Base-by-base conservation (phyloP, 1,140 invertebrate genomes). In the Bombus consobrinus region DNA sequence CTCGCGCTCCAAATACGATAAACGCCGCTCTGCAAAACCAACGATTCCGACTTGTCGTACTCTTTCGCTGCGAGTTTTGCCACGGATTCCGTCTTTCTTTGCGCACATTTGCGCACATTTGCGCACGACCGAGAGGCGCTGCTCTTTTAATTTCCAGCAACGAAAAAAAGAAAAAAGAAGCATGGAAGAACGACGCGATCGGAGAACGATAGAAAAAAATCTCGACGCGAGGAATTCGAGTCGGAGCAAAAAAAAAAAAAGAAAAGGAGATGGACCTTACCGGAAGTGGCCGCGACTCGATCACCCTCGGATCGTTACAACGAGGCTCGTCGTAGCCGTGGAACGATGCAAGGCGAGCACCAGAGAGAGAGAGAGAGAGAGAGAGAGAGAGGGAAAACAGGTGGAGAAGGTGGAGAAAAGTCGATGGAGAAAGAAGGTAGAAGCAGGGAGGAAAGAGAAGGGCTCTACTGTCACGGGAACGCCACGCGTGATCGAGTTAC, bases 401-500 rank as follows among this genome's bases (percentile, higher is more conserved):
- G 79, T 59, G 53, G 77, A 64, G 62, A 80, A 77, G 68, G 43
- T 68, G 79, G 41, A 66, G 76, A 64, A 64, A 53, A 71, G 76
- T 68, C n/a, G 41, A 41, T 37, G 79, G 47, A 34, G 39, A 74
- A 13, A 57, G 34, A 59, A 32, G 47, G 47, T 57, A 39, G 47
- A 81, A 76, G 72, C 76, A n/a, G 78, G 64, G 59, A 78, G 41
- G 57, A 74, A 64, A 64, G 77, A 71, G 78, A 74, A 76, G 80
- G 74, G 69, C 43, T 47, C 22, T 72, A 34, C 76, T 89, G 76
- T 83, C 64, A 83, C 75, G 89, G 77, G 84, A 90, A 89, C 90
- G 91, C 93, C 89, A 93, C 93, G 93, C 93, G 93, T 93, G 93
- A 94, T 94, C 93, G 93, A 94, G 93, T 94, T 94, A 94, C 93